phyloP scores from a whole-genome alignment of 1,140 invertebrate species.

The Subanguina moxae region DNA sequence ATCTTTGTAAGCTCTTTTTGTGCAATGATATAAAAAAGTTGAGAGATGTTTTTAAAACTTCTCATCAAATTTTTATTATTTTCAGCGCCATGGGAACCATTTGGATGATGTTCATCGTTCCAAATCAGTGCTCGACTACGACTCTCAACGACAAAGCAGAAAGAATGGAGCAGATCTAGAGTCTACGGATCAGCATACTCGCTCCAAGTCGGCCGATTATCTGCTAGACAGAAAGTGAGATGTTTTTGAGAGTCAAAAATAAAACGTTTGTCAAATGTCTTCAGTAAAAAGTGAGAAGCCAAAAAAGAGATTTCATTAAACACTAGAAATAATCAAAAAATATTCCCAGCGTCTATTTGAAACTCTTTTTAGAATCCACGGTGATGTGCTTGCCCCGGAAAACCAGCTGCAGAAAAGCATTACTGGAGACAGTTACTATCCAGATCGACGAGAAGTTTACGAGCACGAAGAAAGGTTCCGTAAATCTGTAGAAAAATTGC shows the following conservation, averaged over 20 bases:
- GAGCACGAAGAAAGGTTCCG: conserved; percentile 55
- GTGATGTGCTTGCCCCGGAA: conserved; percentile 51
- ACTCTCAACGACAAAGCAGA: conserved; percentile 42
- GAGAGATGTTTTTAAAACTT: too few relatives aligned
- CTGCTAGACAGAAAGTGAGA: conserved; percentile 54
- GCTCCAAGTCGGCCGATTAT: conserved; percentile 57
- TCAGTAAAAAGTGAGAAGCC: neutral
- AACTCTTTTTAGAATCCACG: conserved; percentile 42
- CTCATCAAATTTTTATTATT: neutral
- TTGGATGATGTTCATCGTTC: conserved; percentile 50
- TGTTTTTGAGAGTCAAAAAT: neutral
- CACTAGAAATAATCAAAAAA: neutral
- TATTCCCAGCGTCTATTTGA: neutral
- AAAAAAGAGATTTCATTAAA: neutral
- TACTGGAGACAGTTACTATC: neutral
- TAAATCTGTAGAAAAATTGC: conserved; percentile 53
- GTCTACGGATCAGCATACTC: conserved; percentile 33
- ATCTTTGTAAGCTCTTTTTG: too few relatives aligned
- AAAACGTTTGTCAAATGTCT: neutral
- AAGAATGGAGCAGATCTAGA: conserved; percentile 32
- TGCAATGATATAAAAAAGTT: too few relatives aligned
- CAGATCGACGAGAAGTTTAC: neutral
- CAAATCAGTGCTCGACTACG: conserved; percentile 51
- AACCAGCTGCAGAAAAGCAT: conserved; percentile 51
- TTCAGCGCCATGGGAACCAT: conserved; percentile 19